Evolutionary conservation across 2,888 invertebrate genomes (phyloP).

Genomic region (Uropetala carovei): DNA sequence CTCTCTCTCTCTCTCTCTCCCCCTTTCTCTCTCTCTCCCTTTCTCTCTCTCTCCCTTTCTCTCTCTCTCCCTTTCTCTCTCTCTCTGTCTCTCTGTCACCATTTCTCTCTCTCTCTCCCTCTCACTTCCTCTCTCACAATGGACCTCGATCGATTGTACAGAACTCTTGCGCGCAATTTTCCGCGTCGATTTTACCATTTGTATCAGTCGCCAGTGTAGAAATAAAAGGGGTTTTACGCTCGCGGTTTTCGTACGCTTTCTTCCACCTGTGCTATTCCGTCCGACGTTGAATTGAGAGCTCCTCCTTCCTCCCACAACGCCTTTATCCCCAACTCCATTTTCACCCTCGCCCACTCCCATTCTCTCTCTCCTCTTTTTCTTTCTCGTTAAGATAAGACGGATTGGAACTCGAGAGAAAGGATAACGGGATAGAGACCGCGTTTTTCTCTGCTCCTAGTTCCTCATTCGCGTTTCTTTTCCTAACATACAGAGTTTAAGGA

Average conservation of each 20-base stretch:
- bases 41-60: too few relatives aligned
- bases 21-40: neutral
- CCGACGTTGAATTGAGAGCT: neutral
- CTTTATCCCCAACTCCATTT: conserved; percentile 4
- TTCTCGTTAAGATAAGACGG: neutral
- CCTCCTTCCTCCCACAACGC: neutral
- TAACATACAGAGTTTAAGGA: too few relatives aligned
- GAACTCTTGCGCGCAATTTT: neutral
- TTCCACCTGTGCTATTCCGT: neutral
- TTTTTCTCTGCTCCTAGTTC: neutral
- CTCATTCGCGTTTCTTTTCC: neutral
- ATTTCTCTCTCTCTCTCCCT: neutral
- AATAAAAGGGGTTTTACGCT: neutral
- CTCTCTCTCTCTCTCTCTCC: neutral
- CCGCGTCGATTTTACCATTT: neutral
- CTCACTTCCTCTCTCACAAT: neutral
- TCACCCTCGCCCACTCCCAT: neutral
- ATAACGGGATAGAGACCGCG: too few relatives aligned
- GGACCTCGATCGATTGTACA: neutral
- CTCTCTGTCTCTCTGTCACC: neutral
- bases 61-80: neutral
- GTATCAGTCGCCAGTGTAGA: neutral
- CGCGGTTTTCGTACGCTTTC: neutral
- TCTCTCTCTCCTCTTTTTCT: neutral
- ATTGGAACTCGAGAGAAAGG: too few relatives aligned